Evolutionary conservation across 2,888 invertebrate genomes (phyloP), one percentile per base, ranked within the genome.

Genomic region (Drosophila parthenogenetica): DNA sequence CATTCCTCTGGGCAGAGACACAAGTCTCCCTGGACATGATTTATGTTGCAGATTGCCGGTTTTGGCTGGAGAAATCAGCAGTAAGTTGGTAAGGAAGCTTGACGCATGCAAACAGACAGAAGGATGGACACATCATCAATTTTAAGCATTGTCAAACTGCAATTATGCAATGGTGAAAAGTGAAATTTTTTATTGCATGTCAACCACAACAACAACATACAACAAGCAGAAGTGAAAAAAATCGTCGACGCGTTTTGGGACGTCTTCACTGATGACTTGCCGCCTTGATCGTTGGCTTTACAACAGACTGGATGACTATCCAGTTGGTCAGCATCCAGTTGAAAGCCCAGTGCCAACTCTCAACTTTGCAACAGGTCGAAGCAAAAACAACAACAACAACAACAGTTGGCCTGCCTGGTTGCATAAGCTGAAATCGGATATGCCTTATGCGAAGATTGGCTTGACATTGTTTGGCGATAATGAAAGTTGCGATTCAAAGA

Each of bases 101-200:
- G 40, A 35, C 48, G 22, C 51, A 71, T 37, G 55, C 71, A 68
- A 64, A 60, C 51, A 64, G 55, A 60, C 59, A 58, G 57, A 58
- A 35, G 50, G 55, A 58, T 17, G 49, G 55, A 53, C 68, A 81
- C 84, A 87, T 89, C 84, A 89, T 85, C 81, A 89, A 81, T 89
- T 85, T 84, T 79, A 81, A 84, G 74, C 79, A 84, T 89, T 89
- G 85, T 89, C 85, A 87, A 84, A 81, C 77, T 89, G 85, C 89
- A 85, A 85, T 85, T 85, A 85, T 89, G 85, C 85, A 85, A 85
- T 62, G 85, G 75, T 60, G 73, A 87, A 85, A 85, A 85, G 85
- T 89, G 85, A 85, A 85, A 85, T 85, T 89, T 57, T 57, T 85
- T 81, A 89, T 89, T 85, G 87, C 87, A 87, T 75, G 81, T 84